These are phyloP conservation scores for Pollimyrus isidori DNA, from an alignment of 2,113 vertebrate species.

Conservation along the genomic window DNA sequence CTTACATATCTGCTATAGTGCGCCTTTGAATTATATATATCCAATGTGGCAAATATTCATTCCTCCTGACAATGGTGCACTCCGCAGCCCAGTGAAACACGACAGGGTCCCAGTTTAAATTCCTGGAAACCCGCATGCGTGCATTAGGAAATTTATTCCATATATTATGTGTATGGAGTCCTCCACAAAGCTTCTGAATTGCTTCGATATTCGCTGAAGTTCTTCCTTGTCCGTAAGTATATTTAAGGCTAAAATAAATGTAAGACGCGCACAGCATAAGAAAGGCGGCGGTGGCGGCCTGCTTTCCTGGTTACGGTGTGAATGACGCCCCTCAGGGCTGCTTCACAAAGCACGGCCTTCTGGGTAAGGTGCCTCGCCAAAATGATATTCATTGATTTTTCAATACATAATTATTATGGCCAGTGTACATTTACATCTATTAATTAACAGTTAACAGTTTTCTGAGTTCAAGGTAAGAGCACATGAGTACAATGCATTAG, in stretches of 20 bases:
- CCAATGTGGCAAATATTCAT: not conserved
- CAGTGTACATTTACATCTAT: not conserved
- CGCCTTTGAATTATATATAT: constrained; percentile 19
- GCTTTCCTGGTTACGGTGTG: not conserved
- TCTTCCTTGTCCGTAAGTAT: not conserved
- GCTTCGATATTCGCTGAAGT: not conserved
- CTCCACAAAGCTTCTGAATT: constrained; percentile 6
- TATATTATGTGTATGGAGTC: not conserved
- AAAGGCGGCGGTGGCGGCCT: not conserved
- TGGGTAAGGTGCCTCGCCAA: not conserved
- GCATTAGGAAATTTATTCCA: not conserved
- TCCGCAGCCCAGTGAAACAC: constrained; percentile 2
- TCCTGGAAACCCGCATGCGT: not conserved
- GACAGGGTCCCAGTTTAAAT: constrained; percentile 7
- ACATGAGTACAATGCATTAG: not conserved
- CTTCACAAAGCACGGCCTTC: not conserved
- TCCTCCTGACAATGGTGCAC: not conserved
- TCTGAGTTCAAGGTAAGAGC: not conserved
- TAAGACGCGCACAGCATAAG: no score
- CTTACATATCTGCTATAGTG: constrained; percentile 11
- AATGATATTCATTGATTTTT: not conserved
- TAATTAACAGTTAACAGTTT: not conserved
- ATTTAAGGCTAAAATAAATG: not conserved
- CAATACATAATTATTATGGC: not conserved
- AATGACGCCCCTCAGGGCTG: not conserved